Evolutionary conservation across 30 jellyfish, hydroid and myxozoan species (phyloP).

Genomic region (Aurelia aurita): DNA sequence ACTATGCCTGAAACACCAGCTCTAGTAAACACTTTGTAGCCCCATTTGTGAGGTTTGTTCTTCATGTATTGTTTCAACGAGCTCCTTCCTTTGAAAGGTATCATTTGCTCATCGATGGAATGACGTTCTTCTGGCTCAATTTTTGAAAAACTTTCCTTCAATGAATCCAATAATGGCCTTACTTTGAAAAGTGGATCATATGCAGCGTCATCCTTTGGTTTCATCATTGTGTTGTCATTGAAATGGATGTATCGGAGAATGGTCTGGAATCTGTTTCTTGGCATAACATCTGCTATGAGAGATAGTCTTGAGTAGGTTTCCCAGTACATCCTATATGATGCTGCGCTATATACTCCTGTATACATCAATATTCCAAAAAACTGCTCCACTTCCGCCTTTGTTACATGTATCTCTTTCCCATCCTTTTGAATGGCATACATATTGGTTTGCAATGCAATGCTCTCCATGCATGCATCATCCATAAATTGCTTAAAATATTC

Average conservation of each 20-base stretch:
- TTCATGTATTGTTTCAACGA: slow-evolving; percentile 46
- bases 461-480: neutral
- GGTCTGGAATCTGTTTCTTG: neutral
- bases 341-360: slow-evolving; percentile 12
- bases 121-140: slow-evolving; percentile 22
- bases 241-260: slow-evolving; percentile 10
- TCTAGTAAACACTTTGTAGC: neutral
- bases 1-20: neutral
- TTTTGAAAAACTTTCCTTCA: neutral
- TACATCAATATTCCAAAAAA: slow-evolving; percentile 20
- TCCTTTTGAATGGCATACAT: slow-evolving; percentile 19
- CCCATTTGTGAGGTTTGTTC: slow-evolving; percentile 42
- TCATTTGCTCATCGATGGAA: slow-evolving; percentile 33
- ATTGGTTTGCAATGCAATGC: neutral
- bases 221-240: slow-evolving; percentile 8
- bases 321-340: slow-evolving; percentile 37
- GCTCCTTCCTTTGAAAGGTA: slow-evolving; percentile 39
- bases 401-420: slow-evolving; percentile 12
- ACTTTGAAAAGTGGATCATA: slow-evolving; percentile 13
- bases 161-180: slow-evolving; percentile 1
- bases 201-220: slow-evolving; percentile 17
- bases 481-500: slow-evolving; percentile 4
- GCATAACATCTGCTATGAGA: neutral
- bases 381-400: neutral
- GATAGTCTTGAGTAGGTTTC: neutral